Evolutionary conservation across 2,113 vertebrate species (phyloP), one percentile per base, ranked within the genome.

Genomic region (Ailuropoda melanoleuca): DNA sequence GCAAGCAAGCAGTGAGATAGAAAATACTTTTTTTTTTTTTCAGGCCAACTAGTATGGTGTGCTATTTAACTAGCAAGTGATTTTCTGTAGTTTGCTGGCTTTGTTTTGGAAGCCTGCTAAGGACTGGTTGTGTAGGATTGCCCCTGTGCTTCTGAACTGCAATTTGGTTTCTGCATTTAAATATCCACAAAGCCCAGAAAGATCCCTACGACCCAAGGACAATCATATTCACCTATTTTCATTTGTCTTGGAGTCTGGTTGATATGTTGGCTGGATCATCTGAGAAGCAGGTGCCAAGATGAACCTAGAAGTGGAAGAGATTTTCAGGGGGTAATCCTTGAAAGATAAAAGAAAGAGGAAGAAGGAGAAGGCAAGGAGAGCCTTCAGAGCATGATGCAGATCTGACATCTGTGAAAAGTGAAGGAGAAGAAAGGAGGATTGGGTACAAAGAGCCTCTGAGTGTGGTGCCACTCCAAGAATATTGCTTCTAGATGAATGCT

Each of bases 91-190:
- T 37, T 78, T 83, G 17, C 34, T 75, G 60, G 53, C 43, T 89
- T 21, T 53, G 34, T 81, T 96, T 90, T 88, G 12, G 75, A 89
- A 96, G 75, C 64, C 31, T 90, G 46, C 24, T 92, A 87, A 96
- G 34, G 31, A 26, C 70, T 77, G 50, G 55, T 53, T 15, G 29
- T 29, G 37, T 60, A 70, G 12, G 31, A 88, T 64, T 84, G 60
- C n/a, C 53, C 37, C 15, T 55, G 68, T 70, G 94, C 46, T 97
- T 96, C 80, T 39, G 97, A 83, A 82, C 12, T n/a, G 86, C 39
- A 60, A 9, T 84, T 92, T 88, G 81, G 29, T 81, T 88, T 96
- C 87, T 97, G 15, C 23, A 58, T 93, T 34, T 81, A 85, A 95
- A 90, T 94, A 46, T 62, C 37, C 43, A 88, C 21, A 26, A 85